Evolutionary conservation across 2,888 invertebrate genomes (phyloP), one percentile per base, ranked within the genome.

Genomic region (Dione juno): DNA sequence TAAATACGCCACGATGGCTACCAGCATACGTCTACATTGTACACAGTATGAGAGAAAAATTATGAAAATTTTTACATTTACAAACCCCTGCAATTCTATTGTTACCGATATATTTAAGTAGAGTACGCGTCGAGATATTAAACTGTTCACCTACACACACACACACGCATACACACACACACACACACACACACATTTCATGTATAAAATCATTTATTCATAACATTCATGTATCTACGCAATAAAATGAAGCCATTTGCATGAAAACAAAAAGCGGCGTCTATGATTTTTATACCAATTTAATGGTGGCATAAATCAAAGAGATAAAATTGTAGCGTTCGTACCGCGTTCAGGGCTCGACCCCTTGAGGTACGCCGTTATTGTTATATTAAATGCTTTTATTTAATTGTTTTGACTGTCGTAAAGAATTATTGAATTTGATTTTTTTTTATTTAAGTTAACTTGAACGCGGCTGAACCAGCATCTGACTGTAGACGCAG

Each of bases 221-320:
- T 68, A 68, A n/a, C 54, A 66, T 65, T 69, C 76, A 67, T 75
- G 75, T 75, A 75, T 75, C 72, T 76, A 72, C 72, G 78, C 80
- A 85, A 84, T 82, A 82, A 81, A 84, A 83, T 80, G 77, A 78
- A 82, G 82, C 80, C 81, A 85, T 86, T 84, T 84, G 80, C 83
- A 83, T 85, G 80, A 81, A 83, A 83, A 85, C 78, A 78, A 77
- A 79, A 81, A 82, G 79, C 57, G 74, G 76, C 76, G 81, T 81
- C 83, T 84, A 82, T 86, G 84, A 86, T 86, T 88, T 72, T 88
- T 84, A 84, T 80, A 77, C 74, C 80, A 79, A 78, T 84, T 84
- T 87, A 88, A 88, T 88, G 82, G 81, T 78, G 76, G 78, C 79
- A 87, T 89, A 89, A 89, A 89, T 89, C 88, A 85, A 77, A 65